Percentiles rank a stretch among this genome's conserved stretches.
These are phyloP conservation scores for Holacanthella duospinosa DNA, from an alignment of 2,888 invertebrate species.

Conservation along the genomic window DNA sequence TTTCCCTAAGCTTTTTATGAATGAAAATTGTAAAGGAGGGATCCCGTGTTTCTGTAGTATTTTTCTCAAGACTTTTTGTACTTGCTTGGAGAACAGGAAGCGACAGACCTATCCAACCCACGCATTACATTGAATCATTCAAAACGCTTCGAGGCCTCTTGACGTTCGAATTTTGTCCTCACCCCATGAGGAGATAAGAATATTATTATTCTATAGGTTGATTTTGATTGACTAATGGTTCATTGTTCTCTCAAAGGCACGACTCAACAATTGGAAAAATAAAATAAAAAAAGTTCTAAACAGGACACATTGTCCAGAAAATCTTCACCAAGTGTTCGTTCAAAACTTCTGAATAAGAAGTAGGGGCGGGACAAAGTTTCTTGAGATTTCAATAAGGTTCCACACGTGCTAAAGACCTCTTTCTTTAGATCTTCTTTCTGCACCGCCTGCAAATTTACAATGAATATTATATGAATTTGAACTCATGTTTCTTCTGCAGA, in stretches of 20 bases:
- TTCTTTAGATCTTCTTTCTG: too few relatives aligned
- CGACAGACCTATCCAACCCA: background rate
- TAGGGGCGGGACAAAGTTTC: background rate
- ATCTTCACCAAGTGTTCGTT: background rate
- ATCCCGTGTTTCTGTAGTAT: background rate
- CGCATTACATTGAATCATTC: background rate
- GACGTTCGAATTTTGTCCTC: background rate
- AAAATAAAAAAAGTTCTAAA: background rate
- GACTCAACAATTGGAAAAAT: background rate
- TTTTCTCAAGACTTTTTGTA: background rate
- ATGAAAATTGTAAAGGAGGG: constrained; percentile 29
- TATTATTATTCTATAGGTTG: background rate
- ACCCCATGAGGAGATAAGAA: background rate
- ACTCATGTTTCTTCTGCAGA: background rate
- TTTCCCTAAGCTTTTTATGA: constrained; percentile 31
- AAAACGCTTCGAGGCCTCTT: background rate
- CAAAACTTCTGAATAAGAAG: background rate
- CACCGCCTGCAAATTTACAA: background rate
- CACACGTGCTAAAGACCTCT: background rate
- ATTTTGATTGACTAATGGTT: constrained; percentile 1
- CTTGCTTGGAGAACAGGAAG: background rate
- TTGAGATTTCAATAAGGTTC: background rate
- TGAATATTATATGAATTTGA: background rate
- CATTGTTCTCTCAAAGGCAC: constrained; percentile 3
- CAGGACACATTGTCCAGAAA: background rate